phyloP scores from a whole-genome alignment of 2,888 invertebrate genomes.

The Phortica okadai region DNA sequence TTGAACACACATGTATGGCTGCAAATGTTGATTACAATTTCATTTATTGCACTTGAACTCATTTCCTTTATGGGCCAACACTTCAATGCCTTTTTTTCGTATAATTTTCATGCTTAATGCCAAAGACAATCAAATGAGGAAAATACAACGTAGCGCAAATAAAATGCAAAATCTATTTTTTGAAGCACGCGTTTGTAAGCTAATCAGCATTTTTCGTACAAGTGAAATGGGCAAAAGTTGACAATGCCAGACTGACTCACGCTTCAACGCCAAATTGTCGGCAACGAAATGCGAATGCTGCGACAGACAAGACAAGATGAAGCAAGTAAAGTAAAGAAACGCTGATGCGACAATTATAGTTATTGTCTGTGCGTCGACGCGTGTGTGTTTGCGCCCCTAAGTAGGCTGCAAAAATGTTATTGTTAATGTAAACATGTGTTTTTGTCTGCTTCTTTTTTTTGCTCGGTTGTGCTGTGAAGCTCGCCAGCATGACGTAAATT shows the following conservation, averaged over 20 bases:
- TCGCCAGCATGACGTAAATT: slow-evolving; percentile 14
- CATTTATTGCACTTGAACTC: no score
- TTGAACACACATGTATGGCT: no score
- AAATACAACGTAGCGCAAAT: neutral
- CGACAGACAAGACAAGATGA: neutral
- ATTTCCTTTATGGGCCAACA: neutral
- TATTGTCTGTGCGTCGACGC: slow-evolving; percentile 59
- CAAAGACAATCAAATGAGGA: neutral
- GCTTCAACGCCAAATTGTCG: neutral
- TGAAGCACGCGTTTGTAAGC: neutral
- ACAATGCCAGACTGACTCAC: neutral
- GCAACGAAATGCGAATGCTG: no score
- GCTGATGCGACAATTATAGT: slow-evolving; percentile 69
- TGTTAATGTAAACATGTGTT: slow-evolving; percentile 26
- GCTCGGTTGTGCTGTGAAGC: neutral
- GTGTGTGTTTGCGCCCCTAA: slow-evolving; percentile 6
- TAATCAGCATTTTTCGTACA: slow-evolving; percentile 5
- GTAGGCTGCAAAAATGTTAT: slow-evolving; percentile 8
- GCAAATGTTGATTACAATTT: no score
- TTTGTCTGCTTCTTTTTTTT: neutral
- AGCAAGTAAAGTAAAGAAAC: slow-evolving; percentile 45
- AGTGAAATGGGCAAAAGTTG: neutral
- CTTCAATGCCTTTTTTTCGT: neutral
- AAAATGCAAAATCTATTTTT: neutral
- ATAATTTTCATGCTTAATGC: neutral